phyloP scores from a whole-genome alignment of 2,797 vertebrate genomes.

The Anisognathus igniventris region DNA sequence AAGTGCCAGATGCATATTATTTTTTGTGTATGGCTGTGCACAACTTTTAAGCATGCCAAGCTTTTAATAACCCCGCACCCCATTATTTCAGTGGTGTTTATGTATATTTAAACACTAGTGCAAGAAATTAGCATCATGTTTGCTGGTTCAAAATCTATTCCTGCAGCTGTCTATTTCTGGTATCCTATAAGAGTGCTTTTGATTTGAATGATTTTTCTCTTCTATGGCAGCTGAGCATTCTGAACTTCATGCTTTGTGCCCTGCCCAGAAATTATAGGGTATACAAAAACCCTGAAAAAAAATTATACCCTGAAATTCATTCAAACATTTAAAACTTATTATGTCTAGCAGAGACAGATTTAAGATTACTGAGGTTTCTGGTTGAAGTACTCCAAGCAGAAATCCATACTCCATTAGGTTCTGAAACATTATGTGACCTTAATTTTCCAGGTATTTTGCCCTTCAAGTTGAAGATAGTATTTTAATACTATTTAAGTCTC shows the following conservation, averaged over 20 bases:
- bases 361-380: conserved; percentile 71
- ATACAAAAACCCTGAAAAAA: conserved; percentile 51
- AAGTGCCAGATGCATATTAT: neutral
- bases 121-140: neutral
- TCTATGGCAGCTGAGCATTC: neutral
- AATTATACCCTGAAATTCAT: conserved; percentile 49
- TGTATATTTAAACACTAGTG: neutral
- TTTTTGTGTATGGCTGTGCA: neutral
- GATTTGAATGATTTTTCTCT: conserved; percentile 28
- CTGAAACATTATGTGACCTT: conserved; percentile 70
- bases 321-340: conserved; percentile 68
- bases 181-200: neutral
- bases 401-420: conserved; percentile 74
- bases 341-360: conserved; percentile 58
- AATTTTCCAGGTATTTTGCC: conserved; percentile 76
- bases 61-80: neutral
- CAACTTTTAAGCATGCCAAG: neutral
- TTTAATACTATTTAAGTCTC: conserved; percentile 71
- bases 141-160: neutral
- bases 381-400: conserved; percentile 67
- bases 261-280: conserved; percentile 50
- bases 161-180: conserved; percentile 27
- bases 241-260: conserved; percentile 27
- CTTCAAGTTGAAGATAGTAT: conserved; percentile 70
- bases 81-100: neutral